phyloP scores from a whole-genome alignment of 2,797 vertebrate species.

The Phalloptychus januarius region DNA sequence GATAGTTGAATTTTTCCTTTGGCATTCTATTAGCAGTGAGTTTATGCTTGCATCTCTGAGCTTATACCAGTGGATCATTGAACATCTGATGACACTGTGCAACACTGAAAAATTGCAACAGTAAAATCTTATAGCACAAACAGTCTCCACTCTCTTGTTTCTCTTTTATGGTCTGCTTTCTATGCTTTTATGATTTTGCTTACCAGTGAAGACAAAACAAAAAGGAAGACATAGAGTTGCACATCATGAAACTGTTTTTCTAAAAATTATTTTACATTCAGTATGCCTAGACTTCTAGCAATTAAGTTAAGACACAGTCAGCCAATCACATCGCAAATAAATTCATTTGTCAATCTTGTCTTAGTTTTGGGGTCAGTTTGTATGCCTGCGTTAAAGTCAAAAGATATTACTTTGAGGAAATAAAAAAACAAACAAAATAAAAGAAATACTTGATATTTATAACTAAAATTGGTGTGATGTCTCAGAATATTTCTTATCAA shows the following conservation, averaged over 20 bases:
- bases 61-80: neutral
- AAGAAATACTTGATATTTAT: no score
- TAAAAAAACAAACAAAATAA: neutral
- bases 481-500: neutral
- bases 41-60: slow-evolving; percentile 3
- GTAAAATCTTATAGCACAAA: slow-evolving; percentile 20
- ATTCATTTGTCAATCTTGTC: neutral
- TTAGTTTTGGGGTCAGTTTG: neutral
- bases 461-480: neutral
- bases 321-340: neutral
- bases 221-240: slow-evolving; percentile 11
- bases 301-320: neutral
- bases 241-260: neutral
- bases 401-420: neutral
- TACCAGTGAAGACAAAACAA: slow-evolving; percentile 18
- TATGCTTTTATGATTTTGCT: slow-evolving; percentile 44
- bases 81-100: neutral
- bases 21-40: neutral
- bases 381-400: neutral
- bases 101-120: neutral
- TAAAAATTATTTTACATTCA: neutral
- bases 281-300: neutral
- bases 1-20: slow-evolving; percentile 13
- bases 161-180: slow-evolving; percentile 10
- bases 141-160: slow-evolving; percentile 10